phyloP scores from a whole-genome alignment of 2,113 vertebrate genomes.

The Gracilinanus agilis region DNA sequence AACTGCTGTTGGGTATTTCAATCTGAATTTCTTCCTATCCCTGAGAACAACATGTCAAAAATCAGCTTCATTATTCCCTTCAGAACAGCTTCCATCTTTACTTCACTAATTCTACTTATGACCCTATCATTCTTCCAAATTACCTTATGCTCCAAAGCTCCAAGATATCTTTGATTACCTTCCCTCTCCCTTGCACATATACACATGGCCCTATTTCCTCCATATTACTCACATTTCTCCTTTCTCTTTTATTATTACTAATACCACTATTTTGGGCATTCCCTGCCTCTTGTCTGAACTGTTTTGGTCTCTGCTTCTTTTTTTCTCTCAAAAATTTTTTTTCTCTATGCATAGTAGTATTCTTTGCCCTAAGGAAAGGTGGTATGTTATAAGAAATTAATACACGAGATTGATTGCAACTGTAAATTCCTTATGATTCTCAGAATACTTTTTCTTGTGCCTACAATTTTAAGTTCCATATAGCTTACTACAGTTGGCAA shows the following conservation, averaged over 20 bases:
- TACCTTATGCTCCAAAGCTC: background rate
- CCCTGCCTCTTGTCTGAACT: background rate
- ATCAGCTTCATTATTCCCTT: background rate
- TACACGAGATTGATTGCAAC: background rate
- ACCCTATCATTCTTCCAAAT: background rate
- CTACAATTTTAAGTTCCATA: background rate
- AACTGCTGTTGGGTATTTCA: too few species aligned
- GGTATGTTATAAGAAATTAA: background rate
- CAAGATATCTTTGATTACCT: background rate
- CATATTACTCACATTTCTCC: background rate
- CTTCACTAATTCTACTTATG: background rate
- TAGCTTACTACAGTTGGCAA: background rate
- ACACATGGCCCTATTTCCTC: background rate
- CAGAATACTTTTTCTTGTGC: background rate
- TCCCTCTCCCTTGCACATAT: background rate
- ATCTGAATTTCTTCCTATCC: background rate
- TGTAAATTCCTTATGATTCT: background rate
- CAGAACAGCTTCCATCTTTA: background rate
- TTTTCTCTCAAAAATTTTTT: background rate
- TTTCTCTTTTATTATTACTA: background rate
- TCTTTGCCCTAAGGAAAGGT: background rate
- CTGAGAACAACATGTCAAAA: background rate
- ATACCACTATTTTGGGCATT: background rate
- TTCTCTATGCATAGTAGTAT: too few species aligned
- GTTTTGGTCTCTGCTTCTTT: background rate